phyloP scores from a whole-genome alignment of 2,797 vertebrate species.

The Helostoma temminkii region DNA sequence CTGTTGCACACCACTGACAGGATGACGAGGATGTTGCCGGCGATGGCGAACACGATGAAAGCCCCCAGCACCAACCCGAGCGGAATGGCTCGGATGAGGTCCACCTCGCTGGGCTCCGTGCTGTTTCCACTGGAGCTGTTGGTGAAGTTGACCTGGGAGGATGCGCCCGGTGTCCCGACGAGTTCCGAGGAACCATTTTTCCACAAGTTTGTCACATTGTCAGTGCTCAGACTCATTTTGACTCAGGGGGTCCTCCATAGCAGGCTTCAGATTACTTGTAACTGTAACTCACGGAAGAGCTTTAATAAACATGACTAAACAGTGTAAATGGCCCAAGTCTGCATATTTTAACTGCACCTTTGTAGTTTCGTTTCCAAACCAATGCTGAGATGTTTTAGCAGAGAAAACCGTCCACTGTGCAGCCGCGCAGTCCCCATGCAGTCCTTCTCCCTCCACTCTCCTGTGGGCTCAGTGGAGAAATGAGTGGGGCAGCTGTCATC shows the following conservation, averaged over 20 bases:
- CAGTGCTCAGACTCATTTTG: constrained; percentile 91
- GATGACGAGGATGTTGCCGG: constrained; percentile 97
- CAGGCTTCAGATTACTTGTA: constrained; percentile 72
- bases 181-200: constrained; percentile 86
- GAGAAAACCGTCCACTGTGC: constrained; percentile 11
- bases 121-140: constrained; percentile 83
- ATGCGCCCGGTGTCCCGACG: constrained; percentile 59
- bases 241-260: constrained; percentile 89
- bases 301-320: constrained; percentile 24
- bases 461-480: constrained; percentile 58
- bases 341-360: constrained; percentile 27
- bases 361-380: constrained; percentile 15
- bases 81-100: constrained; percentile 88
- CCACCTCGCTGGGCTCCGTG: constrained; percentile 81
- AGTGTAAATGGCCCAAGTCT: constrained; percentile 10
- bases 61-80: constrained; percentile 93
- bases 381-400: constrained; percentile 3
- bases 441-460: constrained; percentile 55
- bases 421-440: constrained; percentile 42
- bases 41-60: constrained; percentile 95
- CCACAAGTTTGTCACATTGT: constrained; percentile 86
- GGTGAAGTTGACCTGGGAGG: constrained; percentile 78
- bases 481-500: constrained; percentile 63
- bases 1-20: constrained; percentile 96
- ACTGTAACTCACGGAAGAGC: constrained; percentile 53